Base-by-base conservation (phyloP, 2,888 invertebrate species). In the Epinotia demarniana region DNA sequence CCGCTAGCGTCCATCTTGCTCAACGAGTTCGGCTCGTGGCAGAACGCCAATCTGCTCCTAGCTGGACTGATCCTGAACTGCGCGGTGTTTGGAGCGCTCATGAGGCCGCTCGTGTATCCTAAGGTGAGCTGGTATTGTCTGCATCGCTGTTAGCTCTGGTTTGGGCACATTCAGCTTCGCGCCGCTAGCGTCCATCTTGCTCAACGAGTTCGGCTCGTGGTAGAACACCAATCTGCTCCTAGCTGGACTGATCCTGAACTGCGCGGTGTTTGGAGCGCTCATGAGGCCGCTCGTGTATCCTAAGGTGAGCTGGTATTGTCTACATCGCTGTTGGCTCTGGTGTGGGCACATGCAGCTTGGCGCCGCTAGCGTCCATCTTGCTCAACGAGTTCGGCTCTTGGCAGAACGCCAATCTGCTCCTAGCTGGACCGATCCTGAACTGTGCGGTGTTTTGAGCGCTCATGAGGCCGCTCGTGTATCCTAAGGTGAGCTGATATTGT, bases 41-140 rank as follows among this genome's bases (percentile, higher is more conserved):
- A 97, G 90, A 98, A 97, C 81, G 97, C 99, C 58, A 96, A 99
- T 88, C 94, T 99, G 73, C 97, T 99, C 81, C 95, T 99, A 76
- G 98, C 99, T n/a, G 99, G 98, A 0, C 93, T 99, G 73, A 98
- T 99, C 79, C 95, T 99, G 63, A 98, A 98, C 89, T 98, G 98
- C 86, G 97, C 97, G 80, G 96, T 98, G 62, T 98, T 98, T 84
- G 98, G 98, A 23, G 96, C 97, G 2, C 90, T 97, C 78, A 97
- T 97, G 97, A 95, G 97, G 83, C 97, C 97, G 13, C 89, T 97
- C 68, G 96, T 97, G 79, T 97, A 97, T 84, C 96, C 97, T 23
- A 96, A 96, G 92, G 95, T 95, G 73, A 77, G 84, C 78, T n/a
- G 13, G n/a, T 5, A 55, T 27, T 67, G 2, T 19, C 16, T 39